These are phyloP conservation scores for Alauda arvensis DNA, from an alignment of 2,797 vertebrate genomes.

Conservation along the genomic window DNA sequence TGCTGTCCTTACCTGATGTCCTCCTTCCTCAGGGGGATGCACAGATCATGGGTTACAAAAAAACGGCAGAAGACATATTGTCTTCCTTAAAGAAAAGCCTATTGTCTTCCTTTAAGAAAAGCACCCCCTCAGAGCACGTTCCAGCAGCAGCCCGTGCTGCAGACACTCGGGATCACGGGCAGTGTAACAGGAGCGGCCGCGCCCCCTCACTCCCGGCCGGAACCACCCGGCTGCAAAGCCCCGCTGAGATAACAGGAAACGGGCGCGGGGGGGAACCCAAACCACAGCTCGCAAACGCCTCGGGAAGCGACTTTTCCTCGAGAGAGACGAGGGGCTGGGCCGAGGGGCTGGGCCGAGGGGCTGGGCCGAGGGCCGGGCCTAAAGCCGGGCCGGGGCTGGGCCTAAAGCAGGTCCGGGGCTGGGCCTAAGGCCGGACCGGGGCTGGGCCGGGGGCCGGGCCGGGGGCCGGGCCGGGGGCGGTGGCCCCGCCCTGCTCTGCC, in stretches of 20 bases:
- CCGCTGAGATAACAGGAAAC: not conserved
- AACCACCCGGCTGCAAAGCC: not conserved
- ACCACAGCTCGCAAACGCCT: not conserved
- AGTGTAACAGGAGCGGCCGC: fast-evolving
- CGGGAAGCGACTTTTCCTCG: not conserved
- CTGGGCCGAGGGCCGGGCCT: too few species aligned
- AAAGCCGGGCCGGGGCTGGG: too few species aligned
- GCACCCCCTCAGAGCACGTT: too few species aligned
- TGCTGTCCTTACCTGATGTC: not conserved
- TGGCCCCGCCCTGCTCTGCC: not conserved
- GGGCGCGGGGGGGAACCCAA: not conserved
- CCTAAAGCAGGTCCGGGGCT: not conserved
- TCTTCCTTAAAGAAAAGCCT: not conserved
- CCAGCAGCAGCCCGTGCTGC: not conserved
- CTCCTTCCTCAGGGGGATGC: not conserved
- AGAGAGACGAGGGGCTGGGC: not conserved
- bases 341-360: not conserved
- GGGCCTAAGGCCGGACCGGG: too few species aligned
- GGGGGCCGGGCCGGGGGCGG: too few species aligned
- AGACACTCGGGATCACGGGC: fast-evolving
- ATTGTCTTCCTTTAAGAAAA: not conserved
- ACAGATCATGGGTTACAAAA: not conserved
- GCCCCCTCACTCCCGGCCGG: not conserved
- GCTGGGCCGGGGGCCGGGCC: too few species aligned
- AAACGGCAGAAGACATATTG: fast-evolving